These are phyloP conservation scores for Machimus atricapillus DNA, from an alignment of 2,888 invertebrate species.

Conservation along the genomic window DNA sequence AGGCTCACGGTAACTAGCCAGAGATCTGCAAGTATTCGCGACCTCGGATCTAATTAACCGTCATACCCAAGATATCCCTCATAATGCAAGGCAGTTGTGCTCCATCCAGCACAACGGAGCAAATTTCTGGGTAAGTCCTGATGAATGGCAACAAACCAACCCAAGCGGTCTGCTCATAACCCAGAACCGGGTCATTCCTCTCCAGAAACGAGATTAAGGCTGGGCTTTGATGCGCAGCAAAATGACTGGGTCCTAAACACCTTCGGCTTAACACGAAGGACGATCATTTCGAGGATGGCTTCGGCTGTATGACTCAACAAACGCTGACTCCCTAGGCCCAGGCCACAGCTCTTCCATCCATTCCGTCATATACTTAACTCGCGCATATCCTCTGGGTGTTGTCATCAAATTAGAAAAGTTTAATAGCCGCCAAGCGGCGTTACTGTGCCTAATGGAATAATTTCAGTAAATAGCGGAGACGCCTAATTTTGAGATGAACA, in stretches of 20 bases:
- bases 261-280: not conserved
- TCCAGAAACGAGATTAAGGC: not conserved
- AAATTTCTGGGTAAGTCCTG: not conserved
- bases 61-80: not conserved
- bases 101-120: not conserved
- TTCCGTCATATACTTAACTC: not conserved
- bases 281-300: not conserved
- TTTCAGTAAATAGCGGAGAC: not conserved
- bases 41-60: not conserved
- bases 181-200: constrained; percentile 5
- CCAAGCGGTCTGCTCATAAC: not conserved
- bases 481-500: not conserved
- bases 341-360: not conserved
- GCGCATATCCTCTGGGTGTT: not conserved
- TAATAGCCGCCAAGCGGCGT: not conserved
- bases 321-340: not conserved
- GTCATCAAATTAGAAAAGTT: constrained; percentile 14
- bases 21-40: not conserved
- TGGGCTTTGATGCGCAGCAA: not conserved
- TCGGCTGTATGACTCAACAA: not conserved
- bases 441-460: not conserved
- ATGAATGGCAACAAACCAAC: not conserved
- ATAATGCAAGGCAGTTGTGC: not conserved
- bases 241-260: not conserved
- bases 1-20: not conserved